Evolutionary conservation across 2,113 vertebrate species (phyloP).

Genomic region (Catharus bicknelli): DNA sequence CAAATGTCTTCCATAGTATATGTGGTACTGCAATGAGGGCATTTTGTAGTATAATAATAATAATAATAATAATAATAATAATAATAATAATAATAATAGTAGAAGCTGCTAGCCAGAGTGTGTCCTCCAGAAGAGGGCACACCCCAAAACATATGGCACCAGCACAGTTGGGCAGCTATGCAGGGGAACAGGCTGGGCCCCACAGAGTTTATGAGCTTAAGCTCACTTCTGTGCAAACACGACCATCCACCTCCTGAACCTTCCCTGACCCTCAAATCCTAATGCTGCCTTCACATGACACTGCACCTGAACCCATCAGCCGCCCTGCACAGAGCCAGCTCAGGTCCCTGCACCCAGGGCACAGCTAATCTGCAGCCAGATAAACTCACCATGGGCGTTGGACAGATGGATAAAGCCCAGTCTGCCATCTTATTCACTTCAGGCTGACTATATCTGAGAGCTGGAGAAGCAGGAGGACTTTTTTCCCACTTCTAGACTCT

Average conservation of each 20-base stretch:
- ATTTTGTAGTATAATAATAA: neutral
- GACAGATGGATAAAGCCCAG: neutral
- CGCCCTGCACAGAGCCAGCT: rapidly evolving
- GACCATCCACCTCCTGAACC: neutral
- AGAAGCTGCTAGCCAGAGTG: neutral
- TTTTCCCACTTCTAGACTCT: neutral
- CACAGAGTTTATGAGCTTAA: neutral
- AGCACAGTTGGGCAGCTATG: neutral
- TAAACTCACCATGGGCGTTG: neutral
- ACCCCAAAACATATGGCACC: rapidly evolving
- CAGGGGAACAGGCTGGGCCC: neutral
- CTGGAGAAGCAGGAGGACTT: neutral
- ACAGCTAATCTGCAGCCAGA: neutral
- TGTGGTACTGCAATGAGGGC: neutral
- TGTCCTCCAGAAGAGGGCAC: neutral
- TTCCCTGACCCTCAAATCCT: slow-evolving; percentile 15
- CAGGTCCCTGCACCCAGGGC: neutral
- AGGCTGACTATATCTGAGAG: neutral
- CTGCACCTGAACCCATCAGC: neutral
- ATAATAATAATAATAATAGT: rapidly evolving
- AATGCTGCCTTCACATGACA: neutral
- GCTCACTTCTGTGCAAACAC: neutral
- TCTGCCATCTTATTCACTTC: neutral
- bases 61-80: neutral
- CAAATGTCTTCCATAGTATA: neutral